These are phyloP conservation scores for Mactra quadrangularis DNA, from an alignment of 1,140 invertebrate genomes.

Conservation along the genomic window DNA sequence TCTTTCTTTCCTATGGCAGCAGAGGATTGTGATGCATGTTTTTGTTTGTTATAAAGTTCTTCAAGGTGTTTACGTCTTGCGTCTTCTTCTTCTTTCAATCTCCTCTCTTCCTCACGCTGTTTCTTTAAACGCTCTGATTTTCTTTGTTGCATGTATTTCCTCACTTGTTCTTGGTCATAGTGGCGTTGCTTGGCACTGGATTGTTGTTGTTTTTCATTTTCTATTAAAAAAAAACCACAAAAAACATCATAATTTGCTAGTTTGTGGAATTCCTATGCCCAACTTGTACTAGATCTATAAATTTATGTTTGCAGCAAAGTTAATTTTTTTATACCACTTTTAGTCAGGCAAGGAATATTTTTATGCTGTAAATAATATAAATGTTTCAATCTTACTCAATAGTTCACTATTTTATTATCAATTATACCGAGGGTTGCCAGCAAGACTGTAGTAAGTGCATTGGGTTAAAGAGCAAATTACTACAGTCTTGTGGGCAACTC, in stretches of 20 bases:
- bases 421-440: too few species aligned
- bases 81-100: constrained; percentile 69
- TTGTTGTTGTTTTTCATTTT: constrained; percentile 71
- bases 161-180: constrained; percentile 79
- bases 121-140: constrained; percentile 72
- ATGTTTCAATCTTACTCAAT: too few species aligned
- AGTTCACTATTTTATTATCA: too few species aligned
- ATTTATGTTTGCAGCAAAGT: too few species aligned
- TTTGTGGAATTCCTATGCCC: too few species aligned
- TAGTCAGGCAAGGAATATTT: too few species aligned
- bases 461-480: too few species aligned
- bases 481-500: too few species aligned
- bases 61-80: constrained; percentile 73
- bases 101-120: constrained; percentile 72
- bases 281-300: too few species aligned
- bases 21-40: constrained; percentile 58
- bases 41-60: constrained; percentile 71
- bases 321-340: neutral
- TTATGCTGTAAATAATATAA: too few species aligned
- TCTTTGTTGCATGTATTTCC: constrained; percentile 79
- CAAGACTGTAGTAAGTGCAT: too few species aligned
- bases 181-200: constrained; percentile 78
- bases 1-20: constrained; percentile 46
- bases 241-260: too few species aligned
- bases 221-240: constrained; percentile 56